Percentiles rank a stretch among this genome's conserved stretches.
Evolutionary conservation across 2,113 vertebrate genomes (phyloP).

Genomic region (Sporophila hypoxantha): DNA sequence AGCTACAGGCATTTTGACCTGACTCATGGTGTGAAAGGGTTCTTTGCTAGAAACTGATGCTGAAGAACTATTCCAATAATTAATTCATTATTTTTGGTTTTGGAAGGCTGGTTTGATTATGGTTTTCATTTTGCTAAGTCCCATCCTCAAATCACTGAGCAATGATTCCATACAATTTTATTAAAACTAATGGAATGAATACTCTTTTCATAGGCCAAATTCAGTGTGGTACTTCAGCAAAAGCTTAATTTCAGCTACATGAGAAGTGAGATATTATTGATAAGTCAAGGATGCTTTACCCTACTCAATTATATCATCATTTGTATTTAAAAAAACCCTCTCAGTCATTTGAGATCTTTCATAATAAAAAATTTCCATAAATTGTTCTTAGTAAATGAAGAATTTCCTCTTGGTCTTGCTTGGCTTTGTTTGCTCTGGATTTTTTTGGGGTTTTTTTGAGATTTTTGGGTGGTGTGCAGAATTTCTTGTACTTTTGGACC

Average conservation of each 20-base stretch:
- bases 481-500: not conserved
- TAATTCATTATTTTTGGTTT: slow-evolving; percentile 5
- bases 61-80: not conserved
- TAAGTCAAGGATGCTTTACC: slow-evolving; percentile 25
- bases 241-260: slow-evolving; percentile 11
- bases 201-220: not conserved
- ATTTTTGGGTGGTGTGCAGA: not conserved
- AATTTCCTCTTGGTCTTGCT: not conserved
- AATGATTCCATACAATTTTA: slow-evolving; percentile 3
- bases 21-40: not conserved
- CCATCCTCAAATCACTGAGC: not conserved
- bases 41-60: not conserved
- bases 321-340: not conserved
- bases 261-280: slow-evolving; percentile 1
- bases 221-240: not conserved
- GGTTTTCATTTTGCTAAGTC: slow-evolving; percentile 2
- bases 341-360: not conserved
- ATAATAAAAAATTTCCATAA: not conserved
- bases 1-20: not conserved
- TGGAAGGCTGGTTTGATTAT: slow-evolving; percentile 11
- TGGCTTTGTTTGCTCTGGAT: not conserved
- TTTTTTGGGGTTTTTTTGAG: not conserved
- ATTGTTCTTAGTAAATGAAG: not conserved
- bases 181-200: slow-evolving; percentile 16
- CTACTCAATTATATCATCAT: not conserved